Conservation (phyloP, 2,113 vertebrate genomes). For the Malurus melanocephalus region DNA sequence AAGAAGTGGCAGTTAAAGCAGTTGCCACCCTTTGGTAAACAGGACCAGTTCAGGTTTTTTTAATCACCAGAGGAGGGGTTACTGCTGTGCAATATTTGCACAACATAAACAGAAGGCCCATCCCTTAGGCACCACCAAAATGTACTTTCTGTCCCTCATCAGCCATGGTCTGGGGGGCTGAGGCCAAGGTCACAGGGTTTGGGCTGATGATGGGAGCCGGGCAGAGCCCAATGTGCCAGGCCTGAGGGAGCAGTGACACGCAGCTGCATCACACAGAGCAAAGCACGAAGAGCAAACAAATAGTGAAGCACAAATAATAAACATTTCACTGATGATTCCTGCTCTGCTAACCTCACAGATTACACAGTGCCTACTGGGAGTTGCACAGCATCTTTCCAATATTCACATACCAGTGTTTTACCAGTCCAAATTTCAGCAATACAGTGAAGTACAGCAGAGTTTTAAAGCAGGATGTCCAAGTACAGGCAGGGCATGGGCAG, state of each 20-base stretch:
- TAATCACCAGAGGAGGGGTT: background rate
- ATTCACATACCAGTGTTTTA: background rate
- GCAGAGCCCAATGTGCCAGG: background rate
- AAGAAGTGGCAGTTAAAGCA: background rate
- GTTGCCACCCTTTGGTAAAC: background rate
- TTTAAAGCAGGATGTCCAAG: background rate
- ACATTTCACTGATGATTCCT: background rate
- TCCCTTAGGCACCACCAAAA: background rate
- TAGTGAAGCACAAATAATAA: background rate
- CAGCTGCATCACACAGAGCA: background rate
- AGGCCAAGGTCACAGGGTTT: background rate
- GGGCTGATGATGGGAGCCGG: background rate
- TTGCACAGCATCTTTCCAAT: background rate
- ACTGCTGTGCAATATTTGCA: background rate
- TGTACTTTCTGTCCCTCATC: background rate
- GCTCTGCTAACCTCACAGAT: background rate
- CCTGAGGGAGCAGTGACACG: background rate
- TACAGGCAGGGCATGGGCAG: rapidly evolving
- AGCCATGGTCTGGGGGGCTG: background rate
- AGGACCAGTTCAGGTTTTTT: background rate
- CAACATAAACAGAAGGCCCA: background rate
- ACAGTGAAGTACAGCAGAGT: background rate
- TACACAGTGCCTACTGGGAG: background rate
- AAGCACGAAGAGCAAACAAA: background rate
- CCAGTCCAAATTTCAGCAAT: background rate